These are phyloP conservation scores for Pleuronectes platessa DNA, from an alignment of 2,113 vertebrate genomes.

Conservation along the genomic window DNA sequence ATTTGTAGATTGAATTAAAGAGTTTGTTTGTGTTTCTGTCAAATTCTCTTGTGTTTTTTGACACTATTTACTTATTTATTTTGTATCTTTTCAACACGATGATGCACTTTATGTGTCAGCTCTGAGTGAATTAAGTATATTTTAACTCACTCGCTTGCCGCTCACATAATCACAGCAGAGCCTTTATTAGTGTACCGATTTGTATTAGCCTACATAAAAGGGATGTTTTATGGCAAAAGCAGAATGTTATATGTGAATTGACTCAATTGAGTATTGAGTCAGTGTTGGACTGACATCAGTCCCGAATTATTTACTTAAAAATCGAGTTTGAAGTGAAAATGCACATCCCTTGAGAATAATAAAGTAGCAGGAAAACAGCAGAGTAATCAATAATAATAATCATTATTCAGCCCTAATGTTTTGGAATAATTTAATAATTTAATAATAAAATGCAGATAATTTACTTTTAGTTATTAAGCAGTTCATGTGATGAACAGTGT, in stretches of 20 bases:
- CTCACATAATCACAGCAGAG: slow-evolving; percentile 12
- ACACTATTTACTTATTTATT: no score
- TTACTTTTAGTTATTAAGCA: neutral
- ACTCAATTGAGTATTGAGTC: neutral
- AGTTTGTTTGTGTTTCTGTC: slow-evolving; percentile 55
- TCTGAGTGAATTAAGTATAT: slow-evolving; percentile 31
- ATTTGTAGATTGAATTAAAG: slow-evolving; percentile 35
- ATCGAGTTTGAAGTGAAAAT: no score
- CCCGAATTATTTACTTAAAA: no score
- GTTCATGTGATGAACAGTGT: neutral
- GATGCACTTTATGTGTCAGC: slow-evolving; percentile 16
- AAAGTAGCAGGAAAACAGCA: neutral
- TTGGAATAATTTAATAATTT: neutral
- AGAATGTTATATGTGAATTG: no score
- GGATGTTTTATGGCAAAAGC: no score
- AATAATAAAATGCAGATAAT: neutral
- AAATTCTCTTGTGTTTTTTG: slow-evolving; percentile 5
- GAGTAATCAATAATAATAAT: neutral
- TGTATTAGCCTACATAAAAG: neutral
- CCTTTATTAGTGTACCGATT: neutral
- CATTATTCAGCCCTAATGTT: neutral
- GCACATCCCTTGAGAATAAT: no score
- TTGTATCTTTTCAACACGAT: slow-evolving; percentile 34
- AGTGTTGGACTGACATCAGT: neutral
- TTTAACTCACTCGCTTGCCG: neutral